Base-by-base conservation (phyloP, 1,140 invertebrate genomes). In the Drosophila miranda region DNA sequence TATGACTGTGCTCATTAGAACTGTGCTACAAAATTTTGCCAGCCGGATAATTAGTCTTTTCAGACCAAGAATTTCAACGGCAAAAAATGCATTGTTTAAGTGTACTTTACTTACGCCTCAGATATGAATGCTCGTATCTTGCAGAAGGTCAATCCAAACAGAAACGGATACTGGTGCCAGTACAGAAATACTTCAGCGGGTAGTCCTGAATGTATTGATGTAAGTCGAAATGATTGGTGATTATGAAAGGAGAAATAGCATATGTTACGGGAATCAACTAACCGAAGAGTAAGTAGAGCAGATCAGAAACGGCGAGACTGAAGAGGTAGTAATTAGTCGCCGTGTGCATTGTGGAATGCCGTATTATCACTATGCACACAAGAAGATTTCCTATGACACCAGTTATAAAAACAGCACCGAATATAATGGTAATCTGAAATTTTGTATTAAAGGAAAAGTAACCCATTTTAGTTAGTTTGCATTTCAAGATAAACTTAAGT, bases 161-260 rank as follows among this genome's bases (percentile, higher is more conserved):
- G 92, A 95, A 96, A 98, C 0, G 98, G 98, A 92, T 98, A 99
- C 88, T 98, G 96, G 89, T 98, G 96, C 97, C 97, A 98, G 82
- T 96, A 96, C 1, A 96, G 92, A 58, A 95, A 95, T 5, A 98
- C 92, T 83, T 99, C 97, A 82, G 97, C 95, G 1, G 97, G 97
- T 46, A 98, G 92, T 70, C 96, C 97, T 98, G 51, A 21, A 49
- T 2, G 43, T 9, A 42, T 68, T 8, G 51, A 55, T 16, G 45
- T 16, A 16, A 28, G 28, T 26, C 1, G 21, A 42, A 56, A 41
- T 49, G 4, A 8, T 21, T 19, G 23, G 11, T 38, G 11, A 38
- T 38, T 38, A 13, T 38, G 28, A 7, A 7, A 28, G 28, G 3
- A 13, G 13, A 43, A 44, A 7, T 34, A 13, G 21, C 23, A 9